phyloP scores from a whole-genome alignment of 2,888 invertebrate species.

The Eristalis tenax region DNA sequence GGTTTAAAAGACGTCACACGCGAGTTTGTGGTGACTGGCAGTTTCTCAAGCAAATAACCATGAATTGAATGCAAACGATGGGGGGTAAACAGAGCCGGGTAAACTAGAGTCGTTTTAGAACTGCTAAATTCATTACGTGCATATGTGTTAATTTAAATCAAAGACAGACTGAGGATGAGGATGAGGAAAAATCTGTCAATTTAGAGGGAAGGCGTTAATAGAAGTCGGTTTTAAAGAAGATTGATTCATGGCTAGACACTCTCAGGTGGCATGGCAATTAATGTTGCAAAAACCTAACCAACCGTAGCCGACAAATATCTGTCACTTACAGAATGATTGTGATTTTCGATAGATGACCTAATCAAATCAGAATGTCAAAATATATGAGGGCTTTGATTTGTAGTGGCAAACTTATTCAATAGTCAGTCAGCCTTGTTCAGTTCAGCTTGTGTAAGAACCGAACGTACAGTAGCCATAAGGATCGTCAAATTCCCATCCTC shows the following conservation, averaged over 20 bases:
- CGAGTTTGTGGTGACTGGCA: neutral
- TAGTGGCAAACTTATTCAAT: too few relatives aligned
- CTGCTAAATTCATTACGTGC: neutral
- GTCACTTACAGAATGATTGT: neutral
- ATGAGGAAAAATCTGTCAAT: neutral
- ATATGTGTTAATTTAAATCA: neutral
- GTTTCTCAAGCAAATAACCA: neutral
- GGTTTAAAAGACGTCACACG: neutral
- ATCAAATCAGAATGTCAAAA: neutral
- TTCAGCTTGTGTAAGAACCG: too few relatives aligned
- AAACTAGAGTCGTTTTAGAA: neutral
- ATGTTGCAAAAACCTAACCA: neutral
- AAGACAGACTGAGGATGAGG: neutral
- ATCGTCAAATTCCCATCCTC: too few relatives aligned
- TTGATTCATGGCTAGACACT: neutral
- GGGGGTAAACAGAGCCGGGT: neutral
- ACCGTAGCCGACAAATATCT: neutral
- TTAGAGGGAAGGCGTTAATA: slow-evolving; percentile 1
- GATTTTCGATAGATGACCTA: neutral
- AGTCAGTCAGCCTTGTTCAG: too few relatives aligned
- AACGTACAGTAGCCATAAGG: too few relatives aligned
- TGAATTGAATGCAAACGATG: neutral
- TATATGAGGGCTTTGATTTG: too few relatives aligned
- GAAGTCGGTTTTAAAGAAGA: neutral
- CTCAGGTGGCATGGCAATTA: neutral